Evolutionary conservation across 2,888 invertebrate genomes (phyloP), one percentile per base, ranked within the genome.

Genomic region (Pantelozetes paolii): DNA sequence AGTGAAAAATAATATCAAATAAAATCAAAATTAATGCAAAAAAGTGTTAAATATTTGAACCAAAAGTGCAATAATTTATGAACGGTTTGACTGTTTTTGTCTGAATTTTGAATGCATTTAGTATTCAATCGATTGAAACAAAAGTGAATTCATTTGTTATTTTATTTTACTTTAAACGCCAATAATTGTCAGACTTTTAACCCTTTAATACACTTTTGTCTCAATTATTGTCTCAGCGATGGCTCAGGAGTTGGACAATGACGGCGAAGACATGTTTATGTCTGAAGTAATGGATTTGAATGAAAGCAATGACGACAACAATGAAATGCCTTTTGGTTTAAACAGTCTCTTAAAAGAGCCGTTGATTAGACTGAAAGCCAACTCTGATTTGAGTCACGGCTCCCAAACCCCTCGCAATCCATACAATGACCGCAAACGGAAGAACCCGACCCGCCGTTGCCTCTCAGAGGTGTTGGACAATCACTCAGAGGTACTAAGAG

Each of bases 361-460:
- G 28, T 69, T 72, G 11, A 26, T n/a, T n/a, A n/a, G 18, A 62
- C 20, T 42, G 3, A 73, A 67, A 69, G n/a, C 36, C 18, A 18
- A 20, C 20, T 67, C 69, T 1, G 73, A 69, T 18, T 73, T 73
- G 45, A 45, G 18, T 42, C 67, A 73, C 15, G 13, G 9, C 15
- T 54, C 54, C 5, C 48, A 69, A 3, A 73, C 73, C 3, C 73
- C 73, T 3, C 28, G 57, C 8, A 54, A 54, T 13, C 26, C 54
- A 54, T 69, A 2, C 18, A 59, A 62, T 40, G 42, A 48, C 26
- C 45, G 69, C 30, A 73, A 73, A 40, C 73, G 73, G 18, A 36
- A 30, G 32, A 73, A 73, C 69, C 13, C 54, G 50, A 26, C 73
- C 23, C 40, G 69, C 36, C 45, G 73, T 18, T 73, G 73, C 48